A percentile compares a stretch with the other conserved stretches of the same genome.
Evolutionary conservation across 2,797 vertebrate species (phyloP).

Genomic region (Selene dorsalis): DNA sequence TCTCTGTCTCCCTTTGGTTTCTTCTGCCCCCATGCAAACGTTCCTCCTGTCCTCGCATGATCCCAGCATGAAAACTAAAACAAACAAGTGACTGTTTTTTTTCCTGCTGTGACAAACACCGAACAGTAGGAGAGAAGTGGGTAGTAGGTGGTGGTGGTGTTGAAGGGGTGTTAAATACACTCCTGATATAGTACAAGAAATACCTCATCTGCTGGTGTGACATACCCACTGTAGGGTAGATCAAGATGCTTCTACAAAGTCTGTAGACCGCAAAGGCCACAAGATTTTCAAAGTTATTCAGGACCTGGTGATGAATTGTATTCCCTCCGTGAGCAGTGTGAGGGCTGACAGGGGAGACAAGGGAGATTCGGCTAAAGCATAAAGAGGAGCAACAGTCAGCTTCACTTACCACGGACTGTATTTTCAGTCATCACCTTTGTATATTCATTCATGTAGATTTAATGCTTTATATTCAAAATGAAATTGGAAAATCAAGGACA

Average conservation of each 20-base stretch:
- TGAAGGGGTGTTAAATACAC: too few relatives aligned
- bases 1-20: conserved; percentile 27
- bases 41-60: neutral
- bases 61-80: neutral
- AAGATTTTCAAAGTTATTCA: too few relatives aligned
- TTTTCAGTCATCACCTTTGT: neutral
- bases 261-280: too few relatives aligned
- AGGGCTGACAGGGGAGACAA: neutral
- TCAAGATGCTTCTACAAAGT: neutral
- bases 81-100: neutral
- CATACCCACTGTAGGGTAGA: neutral
- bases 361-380: neutral
- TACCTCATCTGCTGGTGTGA: neutral
- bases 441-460: neutral
- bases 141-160: neutral
- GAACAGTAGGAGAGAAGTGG: neutral
- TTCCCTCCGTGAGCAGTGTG: neutral
- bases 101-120: neutral
- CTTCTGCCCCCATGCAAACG: conserved; percentile 9
- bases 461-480: conserved; percentile 1
- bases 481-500: conserved; percentile 7
- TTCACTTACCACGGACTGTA: neutral
- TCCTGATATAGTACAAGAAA: neutral
- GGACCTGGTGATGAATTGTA: neutral
- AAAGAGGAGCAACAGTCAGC: neutral